These are phyloP conservation scores for Branchellion lobata DNA, from an alignment of 2,888 invertebrate genomes.

Conservation along the genomic window DNA sequence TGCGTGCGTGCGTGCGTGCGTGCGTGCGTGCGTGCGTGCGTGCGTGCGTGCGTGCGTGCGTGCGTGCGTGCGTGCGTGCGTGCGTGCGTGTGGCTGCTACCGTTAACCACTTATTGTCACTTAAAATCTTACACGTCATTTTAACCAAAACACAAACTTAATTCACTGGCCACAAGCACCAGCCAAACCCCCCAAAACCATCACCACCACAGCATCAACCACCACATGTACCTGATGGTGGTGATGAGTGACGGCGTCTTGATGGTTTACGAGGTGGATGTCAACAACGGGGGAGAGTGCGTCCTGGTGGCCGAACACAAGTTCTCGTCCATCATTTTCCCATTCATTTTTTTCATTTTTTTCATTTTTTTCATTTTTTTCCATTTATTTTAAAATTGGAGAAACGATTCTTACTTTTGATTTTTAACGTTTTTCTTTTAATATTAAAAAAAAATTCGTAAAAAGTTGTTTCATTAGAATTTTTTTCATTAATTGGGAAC, in stretches of 20 bases:
- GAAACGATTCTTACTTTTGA: too few relatives aligned
- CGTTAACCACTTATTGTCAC: background rate
- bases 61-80: background rate
- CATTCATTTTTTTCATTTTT: too few relatives aligned
- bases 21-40: background rate
- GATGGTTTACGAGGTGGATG: conserved; percentile 40
- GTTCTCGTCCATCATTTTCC: too few relatives aligned
- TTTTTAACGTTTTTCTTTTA: too few relatives aligned
- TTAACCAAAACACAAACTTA: too few relatives aligned
- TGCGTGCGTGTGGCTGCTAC: background rate
- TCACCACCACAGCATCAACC: background rate
- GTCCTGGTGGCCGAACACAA: conserved; percentile 37
- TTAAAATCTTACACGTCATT: background rate
- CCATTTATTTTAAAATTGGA: too few relatives aligned
- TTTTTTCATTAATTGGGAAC: too few relatives aligned
- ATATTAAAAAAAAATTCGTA: too few relatives aligned
- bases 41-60: background rate
- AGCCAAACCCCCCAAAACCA: background rate
- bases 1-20: background rate
- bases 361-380: too few relatives aligned
- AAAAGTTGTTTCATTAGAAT: too few relatives aligned
- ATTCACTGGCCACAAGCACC: too few relatives aligned
- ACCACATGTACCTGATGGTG: conserved; percentile 39
- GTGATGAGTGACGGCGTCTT: conserved; percentile 33
- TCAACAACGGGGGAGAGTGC: conserved; percentile 41